Conservation (phyloP, 2,113 vertebrate genomes). For the Mastomys natalensis region DNA sequence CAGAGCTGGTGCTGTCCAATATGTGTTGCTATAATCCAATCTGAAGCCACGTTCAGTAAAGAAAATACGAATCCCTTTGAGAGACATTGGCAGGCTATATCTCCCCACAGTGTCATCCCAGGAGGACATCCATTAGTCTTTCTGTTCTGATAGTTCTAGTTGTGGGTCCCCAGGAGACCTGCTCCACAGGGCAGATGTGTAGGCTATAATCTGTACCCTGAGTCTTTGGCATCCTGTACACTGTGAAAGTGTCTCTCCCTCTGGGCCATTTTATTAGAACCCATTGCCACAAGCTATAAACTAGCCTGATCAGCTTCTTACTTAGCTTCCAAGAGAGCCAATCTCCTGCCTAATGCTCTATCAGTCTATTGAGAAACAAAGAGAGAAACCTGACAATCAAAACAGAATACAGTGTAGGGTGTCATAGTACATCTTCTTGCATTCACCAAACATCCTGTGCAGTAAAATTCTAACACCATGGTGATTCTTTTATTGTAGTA, state of each 20-base stretch:
- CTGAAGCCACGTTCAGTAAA: background rate
- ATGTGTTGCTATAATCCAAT: background rate
- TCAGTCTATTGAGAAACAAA: conserved; percentile 83
- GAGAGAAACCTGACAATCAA: conserved; percentile 85
- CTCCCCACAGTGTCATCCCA: conserved; percentile 75
- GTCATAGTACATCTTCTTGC: conserved; percentile 64
- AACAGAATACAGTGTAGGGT: conserved; percentile 82
- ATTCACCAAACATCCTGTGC: conserved; percentile 68
- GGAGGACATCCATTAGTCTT: conserved; percentile 78
- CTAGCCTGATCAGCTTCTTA: conserved; percentile 84
- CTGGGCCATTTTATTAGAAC: conserved; percentile 81
- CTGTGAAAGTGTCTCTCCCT: conserved; percentile 79
- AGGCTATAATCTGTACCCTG: conserved; percentile 64
- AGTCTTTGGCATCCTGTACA: conserved; percentile 65
- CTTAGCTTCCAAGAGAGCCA: conserved; percentile 85
- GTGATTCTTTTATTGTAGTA: conserved; percentile 59
- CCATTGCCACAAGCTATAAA: conserved; percentile 83
- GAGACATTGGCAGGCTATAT: conserved; percentile 51
- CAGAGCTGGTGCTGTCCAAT: background rate
- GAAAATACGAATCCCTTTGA: background rate
- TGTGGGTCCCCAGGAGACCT: conserved; percentile 54
- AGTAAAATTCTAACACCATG: conserved; percentile 58
- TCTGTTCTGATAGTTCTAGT: conserved; percentile 64
- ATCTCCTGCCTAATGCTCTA: conserved; percentile 85
- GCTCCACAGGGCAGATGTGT: conserved; percentile 49